phyloP scores from a whole-genome alignment of 2,113 vertebrate species.

The Mustela nigripes region DNA sequence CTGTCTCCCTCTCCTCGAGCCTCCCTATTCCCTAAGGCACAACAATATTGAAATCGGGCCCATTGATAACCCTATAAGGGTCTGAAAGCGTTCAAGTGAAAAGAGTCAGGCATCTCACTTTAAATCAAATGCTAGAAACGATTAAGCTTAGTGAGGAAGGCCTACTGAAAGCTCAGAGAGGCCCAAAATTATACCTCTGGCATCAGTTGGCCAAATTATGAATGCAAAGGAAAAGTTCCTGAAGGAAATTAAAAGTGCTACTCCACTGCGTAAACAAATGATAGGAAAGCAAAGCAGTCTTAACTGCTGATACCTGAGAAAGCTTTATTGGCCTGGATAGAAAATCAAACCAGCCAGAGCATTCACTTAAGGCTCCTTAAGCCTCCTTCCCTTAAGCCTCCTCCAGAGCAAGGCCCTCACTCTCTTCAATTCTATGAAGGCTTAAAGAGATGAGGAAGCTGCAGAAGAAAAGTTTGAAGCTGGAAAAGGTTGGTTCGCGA shows the following conservation, averaged over 20 bases:
- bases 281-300: not conserved
- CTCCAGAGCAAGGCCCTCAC: not conserved
- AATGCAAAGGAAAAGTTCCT: not conserved
- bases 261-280: not conserved
- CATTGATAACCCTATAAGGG: not conserved
- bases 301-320: not conserved
- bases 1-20: not conserved
- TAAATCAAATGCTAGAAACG: not conserved
- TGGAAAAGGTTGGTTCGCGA: not conserved
- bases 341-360: not conserved
- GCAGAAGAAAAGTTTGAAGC: not conserved
- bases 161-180: not conserved
- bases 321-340: not conserved
- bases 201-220: not conserved
- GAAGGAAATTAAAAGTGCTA: not conserved
- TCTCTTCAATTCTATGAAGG: not conserved
- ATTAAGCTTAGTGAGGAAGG: not conserved
- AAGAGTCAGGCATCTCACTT: not conserved
- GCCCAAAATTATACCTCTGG: not conserved
- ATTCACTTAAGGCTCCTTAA: not conserved
- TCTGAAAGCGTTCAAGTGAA: not conserved
- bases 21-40: not conserved
- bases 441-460: not conserved
- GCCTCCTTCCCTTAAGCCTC: not conserved
- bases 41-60: not conserved